Evolutionary conservation across 2,888 invertebrate genomes (phyloP).

Genomic region (Mesorhabditis spiculigera): DNA sequence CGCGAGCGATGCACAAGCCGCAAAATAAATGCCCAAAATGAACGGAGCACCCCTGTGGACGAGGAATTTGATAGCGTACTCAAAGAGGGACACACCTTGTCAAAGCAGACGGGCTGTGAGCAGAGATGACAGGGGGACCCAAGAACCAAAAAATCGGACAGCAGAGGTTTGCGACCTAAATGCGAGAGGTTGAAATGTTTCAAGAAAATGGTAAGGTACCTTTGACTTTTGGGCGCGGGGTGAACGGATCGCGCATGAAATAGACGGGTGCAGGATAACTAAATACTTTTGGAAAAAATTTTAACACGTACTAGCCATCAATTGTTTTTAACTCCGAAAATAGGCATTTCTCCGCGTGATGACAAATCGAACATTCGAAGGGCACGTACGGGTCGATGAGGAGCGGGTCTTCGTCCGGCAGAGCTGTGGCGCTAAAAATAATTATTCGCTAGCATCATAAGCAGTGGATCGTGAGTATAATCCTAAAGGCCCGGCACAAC

Average conservation of each 20-base stretch:
- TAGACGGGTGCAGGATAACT: slow-evolving; percentile 37
- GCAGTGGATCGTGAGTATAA: too few relatives aligned
- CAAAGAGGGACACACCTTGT: slow-evolving; percentile 19
- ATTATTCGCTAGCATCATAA: too few relatives aligned
- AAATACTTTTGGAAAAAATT: slow-evolving; percentile 8
- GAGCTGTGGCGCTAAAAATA: slow-evolving; percentile 1
- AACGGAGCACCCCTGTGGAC: slow-evolving; percentile 26
- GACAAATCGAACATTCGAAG: slow-evolving; percentile 36
- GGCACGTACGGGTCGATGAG: slow-evolving; percentile 24
- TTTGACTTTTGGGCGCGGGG: slow-evolving; percentile 26
- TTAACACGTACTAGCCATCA: slow-evolving; percentile 31
- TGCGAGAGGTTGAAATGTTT: not conserved
- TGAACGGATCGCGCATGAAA: slow-evolving; percentile 42
- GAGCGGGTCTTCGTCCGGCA: slow-evolving; percentile 6
- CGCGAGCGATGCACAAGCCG: slow-evolving; percentile 30
- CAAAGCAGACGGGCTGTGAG: slow-evolving; percentile 29
- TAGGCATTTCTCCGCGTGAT: slow-evolving; percentile 27
- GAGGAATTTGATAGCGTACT: not conserved
- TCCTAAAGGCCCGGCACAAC: too few relatives aligned
- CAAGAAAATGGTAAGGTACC: not conserved
- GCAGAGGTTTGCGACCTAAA: slow-evolving; percentile 23
- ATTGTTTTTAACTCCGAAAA: slow-evolving; percentile 28
- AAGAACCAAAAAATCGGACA: slow-evolving; percentile 37
- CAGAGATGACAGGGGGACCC: slow-evolving; percentile 34
- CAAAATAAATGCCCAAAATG: slow-evolving; percentile 41